These are phyloP conservation scores for Conomelus anceps DNA, from an alignment of 2,888 invertebrate genomes.

Conservation along the genomic window DNA sequence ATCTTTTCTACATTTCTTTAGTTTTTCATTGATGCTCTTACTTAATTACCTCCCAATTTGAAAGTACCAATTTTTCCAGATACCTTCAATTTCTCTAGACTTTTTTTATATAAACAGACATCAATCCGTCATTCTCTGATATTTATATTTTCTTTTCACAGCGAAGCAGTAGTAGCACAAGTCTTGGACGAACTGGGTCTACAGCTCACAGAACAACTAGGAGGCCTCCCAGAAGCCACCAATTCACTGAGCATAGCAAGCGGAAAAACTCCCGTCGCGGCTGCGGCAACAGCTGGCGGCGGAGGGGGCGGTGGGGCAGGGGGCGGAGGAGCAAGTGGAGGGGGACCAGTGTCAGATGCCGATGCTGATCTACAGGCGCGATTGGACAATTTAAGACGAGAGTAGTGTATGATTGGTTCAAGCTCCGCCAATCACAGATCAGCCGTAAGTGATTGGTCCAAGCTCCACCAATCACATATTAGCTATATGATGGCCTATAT, in stretches of 20 bases:
- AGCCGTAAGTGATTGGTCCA: background rate
- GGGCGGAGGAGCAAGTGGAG: constrained; percentile 40
- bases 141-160: constrained; percentile 42
- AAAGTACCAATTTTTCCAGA: too few relatives aligned
- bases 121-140: background rate
- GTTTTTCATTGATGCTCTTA: too few relatives aligned
- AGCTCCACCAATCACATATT: background rate
- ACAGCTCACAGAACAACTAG: constrained; percentile 86
- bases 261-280: constrained; percentile 56
- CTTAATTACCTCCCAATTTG: too few relatives aligned
- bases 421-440: background rate
- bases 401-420: constrained; percentile 48
- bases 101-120: too few relatives aligned
- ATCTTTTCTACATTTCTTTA: too few relatives aligned
- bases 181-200: constrained; percentile 96
- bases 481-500: background rate
- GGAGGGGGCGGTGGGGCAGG: constrained; percentile 43
- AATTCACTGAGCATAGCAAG: constrained; percentile 51
- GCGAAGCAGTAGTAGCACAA: constrained; percentile 91
- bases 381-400: constrained; percentile 86
- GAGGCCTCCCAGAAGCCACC: constrained; percentile 70
- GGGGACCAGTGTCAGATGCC: constrained; percentile 61
- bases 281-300: constrained; percentile 48
- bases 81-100: too few relatives aligned
- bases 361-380: constrained; percentile 97